Evolutionary conservation across 2,888 invertebrate species (phyloP).

Genomic region (Enchytraeus crypticus): DNA sequence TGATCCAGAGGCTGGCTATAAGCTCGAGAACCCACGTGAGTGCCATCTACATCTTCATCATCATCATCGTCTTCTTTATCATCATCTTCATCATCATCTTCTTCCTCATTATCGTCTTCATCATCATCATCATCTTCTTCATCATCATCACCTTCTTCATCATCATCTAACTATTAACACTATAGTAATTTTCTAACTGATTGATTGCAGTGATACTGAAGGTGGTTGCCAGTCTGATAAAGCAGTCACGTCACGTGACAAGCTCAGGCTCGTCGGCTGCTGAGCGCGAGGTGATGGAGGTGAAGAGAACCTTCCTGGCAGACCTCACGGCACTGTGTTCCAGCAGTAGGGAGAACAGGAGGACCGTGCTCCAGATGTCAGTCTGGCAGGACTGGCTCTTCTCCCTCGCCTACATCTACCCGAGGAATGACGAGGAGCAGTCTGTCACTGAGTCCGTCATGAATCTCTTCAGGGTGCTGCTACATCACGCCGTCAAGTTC

Average conservation of each 20-base stretch:
- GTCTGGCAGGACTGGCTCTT: slow-evolving; percentile 99
- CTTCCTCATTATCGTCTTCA: too few species aligned
- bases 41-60: not conserved
- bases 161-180: too few species aligned
- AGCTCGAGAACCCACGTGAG: slow-evolving; percentile 92
- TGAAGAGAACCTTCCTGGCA: slow-evolving; percentile 85
- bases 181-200: too few species aligned
- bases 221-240: slow-evolving; percentile 90
- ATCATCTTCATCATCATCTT: too few species aligned
- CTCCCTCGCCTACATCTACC: slow-evolving; percentile 87
- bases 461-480: slow-evolving; percentile 86
- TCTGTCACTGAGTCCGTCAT: slow-evolving; percentile 97
- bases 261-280: slow-evolving; percentile 61
- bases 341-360: slow-evolving; percentile 89
- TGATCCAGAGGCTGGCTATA: slow-evolving; percentile 86
- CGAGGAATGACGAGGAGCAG: slow-evolving; percentile 85
- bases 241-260: slow-evolving; percentile 64
- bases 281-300: slow-evolving; percentile 48
- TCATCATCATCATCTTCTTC: not conserved
- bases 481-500: slow-evolving; percentile 97
- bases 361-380: slow-evolving; percentile 95
- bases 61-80: not conserved
- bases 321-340: slow-evolving; percentile 97
- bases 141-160: too few species aligned
- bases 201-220: slow-evolving; percentile 97